phyloP scores from a whole-genome alignment of 2,113 vertebrate species.

The Monopterus albus region DNA sequence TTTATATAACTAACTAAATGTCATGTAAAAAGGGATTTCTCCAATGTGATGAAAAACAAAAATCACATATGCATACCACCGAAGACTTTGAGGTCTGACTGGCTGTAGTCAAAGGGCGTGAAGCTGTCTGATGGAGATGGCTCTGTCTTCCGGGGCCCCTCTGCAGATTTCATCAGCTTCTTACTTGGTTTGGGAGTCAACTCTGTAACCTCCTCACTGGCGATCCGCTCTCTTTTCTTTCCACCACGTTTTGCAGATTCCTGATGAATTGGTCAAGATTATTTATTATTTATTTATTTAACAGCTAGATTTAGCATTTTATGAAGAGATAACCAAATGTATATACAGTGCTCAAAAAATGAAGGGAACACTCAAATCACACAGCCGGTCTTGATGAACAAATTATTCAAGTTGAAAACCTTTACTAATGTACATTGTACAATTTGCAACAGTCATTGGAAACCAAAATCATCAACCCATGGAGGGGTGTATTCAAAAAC shows the following conservation, averaged over 20 bases:
- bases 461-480: too few species aligned
- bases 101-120: slow-evolving; percentile 93
- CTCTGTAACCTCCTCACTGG: slow-evolving; percentile 75
- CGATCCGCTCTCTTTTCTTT: slow-evolving; percentile 84
- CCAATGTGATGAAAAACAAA: background rate
- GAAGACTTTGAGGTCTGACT: slow-evolving; percentile 91
- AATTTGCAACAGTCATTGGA: too few species aligned
- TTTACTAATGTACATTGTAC: too few species aligned
- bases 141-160: slow-evolving; percentile 70
- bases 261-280: slow-evolving; percentile 33
- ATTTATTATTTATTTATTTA: slow-evolving; percentile 1
- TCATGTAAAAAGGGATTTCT: background rate
- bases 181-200: slow-evolving; percentile 82
- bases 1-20: background rate
- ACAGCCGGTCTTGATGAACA: too few species aligned
- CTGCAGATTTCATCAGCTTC: slow-evolving; percentile 82
- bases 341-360: too few species aligned
- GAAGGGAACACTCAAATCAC: too few species aligned
- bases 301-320: too few species aligned
- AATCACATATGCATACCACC: slow-evolving; percentile 81
- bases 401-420: too few species aligned
- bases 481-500: too few species aligned
- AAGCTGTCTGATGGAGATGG: slow-evolving; percentile 74
- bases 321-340: too few species aligned
- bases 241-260: slow-evolving; percentile 81